These are phyloP conservation scores for Cryptophagus acutangulus DNA, from an alignment of 2,888 invertebrate genomes.

Conservation along the genomic window DNA sequence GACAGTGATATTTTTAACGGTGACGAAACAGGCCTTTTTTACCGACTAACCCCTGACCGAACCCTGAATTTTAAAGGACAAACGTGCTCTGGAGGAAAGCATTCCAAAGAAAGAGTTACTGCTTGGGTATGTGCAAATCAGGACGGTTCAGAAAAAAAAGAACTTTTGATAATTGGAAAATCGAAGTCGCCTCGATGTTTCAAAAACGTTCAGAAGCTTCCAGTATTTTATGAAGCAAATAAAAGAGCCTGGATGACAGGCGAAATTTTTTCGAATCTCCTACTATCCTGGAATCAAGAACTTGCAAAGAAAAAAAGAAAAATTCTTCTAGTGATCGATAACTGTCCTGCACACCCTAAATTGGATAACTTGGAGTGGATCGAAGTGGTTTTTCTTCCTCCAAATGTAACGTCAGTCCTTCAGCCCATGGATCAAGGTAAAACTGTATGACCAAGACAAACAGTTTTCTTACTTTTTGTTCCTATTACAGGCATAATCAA, in stretches of 20 bases:
- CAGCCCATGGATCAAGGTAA: constrained; percentile 19
- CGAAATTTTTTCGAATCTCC: constrained; percentile 18
- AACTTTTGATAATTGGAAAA: constrained; percentile 16
- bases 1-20: constrained; percentile 32
- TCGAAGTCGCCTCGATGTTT: constrained; percentile 20
- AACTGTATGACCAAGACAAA: too few species aligned
- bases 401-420: constrained; percentile 18
- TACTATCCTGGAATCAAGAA: constrained; percentile 21
- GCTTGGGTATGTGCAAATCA: constrained; percentile 27
- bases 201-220: constrained; percentile 12
- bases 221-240: constrained; percentile 19
- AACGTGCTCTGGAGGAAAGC: constrained; percentile 32
- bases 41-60: constrained; percentile 26
- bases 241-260: constrained; percentile 20
- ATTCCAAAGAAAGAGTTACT: constrained; percentile 31
- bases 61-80: constrained; percentile 30
- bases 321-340: constrained; percentile 20
- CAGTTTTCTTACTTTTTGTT: too few species aligned
- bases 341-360: constrained; percentile 21
- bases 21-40: constrained; percentile 33
- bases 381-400: constrained; percentile 19
- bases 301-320: constrained; percentile 21
- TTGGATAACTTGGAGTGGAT: constrained; percentile 16
- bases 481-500: too few species aligned
- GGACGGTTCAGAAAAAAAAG: constrained; percentile 29